Evolutionary conservation across 2,113 vertebrate species (phyloP).

Genomic region (Neogale vison): DNA sequence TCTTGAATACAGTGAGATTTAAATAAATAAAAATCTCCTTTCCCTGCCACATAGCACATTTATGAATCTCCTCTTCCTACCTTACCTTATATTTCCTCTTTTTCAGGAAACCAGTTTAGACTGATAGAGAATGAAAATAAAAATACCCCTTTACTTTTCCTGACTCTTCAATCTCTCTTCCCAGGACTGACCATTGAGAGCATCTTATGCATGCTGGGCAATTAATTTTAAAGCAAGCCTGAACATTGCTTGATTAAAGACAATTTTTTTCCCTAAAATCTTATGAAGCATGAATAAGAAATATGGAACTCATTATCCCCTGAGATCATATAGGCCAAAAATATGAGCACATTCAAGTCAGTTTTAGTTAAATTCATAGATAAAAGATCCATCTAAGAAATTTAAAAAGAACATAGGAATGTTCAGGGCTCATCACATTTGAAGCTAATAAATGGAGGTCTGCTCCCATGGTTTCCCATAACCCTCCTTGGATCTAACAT

Average conservation of each 20-base stretch:
- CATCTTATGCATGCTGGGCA: background rate
- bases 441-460: background rate
- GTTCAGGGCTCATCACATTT: background rate
- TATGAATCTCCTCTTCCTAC: background rate
- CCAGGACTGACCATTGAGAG: background rate
- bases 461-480: background rate
- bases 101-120: background rate
- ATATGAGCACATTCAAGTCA: background rate
- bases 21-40: background rate
- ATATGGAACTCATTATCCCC: background rate
- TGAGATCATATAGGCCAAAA: background rate
- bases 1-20: background rate
- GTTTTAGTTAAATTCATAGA: conserved; percentile 8
- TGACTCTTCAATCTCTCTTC: background rate
- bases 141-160: background rate
- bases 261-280: background rate
- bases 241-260: background rate
- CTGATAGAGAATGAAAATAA: background rate
- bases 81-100: background rate
- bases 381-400: background rate
- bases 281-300: background rate
- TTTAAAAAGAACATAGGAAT: background rate
- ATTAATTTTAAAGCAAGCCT: background rate
- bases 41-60: background rate
- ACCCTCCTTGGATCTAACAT: background rate